These are phyloP conservation scores for Syngnathus acus DNA, from an alignment of 2,797 vertebrate genomes.

Conservation along the genomic window DNA sequence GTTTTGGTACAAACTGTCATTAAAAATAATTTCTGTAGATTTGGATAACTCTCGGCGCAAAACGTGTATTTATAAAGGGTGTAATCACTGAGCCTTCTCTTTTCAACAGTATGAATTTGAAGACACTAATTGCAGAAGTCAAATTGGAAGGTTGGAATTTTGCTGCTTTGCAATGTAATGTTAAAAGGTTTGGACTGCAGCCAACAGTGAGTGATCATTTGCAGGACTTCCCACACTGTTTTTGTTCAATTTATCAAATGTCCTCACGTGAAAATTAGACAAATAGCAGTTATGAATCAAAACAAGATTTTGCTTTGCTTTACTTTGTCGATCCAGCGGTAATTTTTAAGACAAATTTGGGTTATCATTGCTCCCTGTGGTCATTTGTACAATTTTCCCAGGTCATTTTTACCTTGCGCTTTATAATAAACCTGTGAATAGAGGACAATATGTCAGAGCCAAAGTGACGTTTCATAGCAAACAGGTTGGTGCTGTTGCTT, in stretches of 20 bases:
- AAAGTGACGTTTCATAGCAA: not conserved
- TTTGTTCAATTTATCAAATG: not conserved
- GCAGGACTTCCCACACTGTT: not conserved
- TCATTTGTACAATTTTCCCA: not conserved
- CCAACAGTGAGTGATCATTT: not conserved
- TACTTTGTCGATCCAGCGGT: not conserved
- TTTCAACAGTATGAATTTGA: not conserved
- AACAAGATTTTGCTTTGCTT: not conserved
- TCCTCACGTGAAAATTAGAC: not conserved
- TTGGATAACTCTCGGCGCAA: not conserved
- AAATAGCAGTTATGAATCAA: not conserved
- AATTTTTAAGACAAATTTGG: not conserved
- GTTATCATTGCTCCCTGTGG: not conserved
- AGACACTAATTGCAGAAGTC: not conserved
- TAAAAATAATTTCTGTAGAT: not conserved
- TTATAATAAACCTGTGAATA: slow-evolving; percentile 18
- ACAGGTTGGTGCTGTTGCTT: not conserved
- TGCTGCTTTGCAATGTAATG: not conserved
- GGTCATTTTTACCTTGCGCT: not conserved
- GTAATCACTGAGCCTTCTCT: not conserved
- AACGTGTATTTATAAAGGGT: not conserved
- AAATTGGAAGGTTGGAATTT: not conserved
- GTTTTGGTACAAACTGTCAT: not conserved
- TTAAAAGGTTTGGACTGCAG: not conserved
- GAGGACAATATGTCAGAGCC: not conserved